A percentile compares a stretch with the other conserved stretches of the same genome.
Conservation (phyloP, 1,140 invertebrate genomes). For the Temnothorax nylanderi region DNA sequence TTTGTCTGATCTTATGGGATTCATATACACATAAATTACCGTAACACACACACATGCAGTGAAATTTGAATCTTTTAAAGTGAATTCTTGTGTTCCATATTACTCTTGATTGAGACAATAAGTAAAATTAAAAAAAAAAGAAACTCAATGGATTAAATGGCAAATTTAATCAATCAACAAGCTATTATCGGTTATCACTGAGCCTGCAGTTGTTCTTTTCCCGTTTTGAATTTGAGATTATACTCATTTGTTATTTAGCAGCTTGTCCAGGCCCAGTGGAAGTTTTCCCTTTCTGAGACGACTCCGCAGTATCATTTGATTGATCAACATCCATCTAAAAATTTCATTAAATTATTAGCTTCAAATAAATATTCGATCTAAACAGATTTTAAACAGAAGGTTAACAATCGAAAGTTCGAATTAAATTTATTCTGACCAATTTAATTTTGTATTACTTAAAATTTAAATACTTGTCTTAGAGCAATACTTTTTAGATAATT, state of each 20-base stretch:
- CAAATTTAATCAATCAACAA: conserved; percentile 53
- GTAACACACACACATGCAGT: not conserved
- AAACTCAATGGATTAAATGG: conserved; percentile 24
- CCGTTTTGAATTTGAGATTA: conserved; percentile 73
- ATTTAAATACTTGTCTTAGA: too few relatives aligned
- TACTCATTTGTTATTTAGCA: conserved; percentile 83
- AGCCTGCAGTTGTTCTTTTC: conserved; percentile 69
- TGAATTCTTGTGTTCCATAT: not conserved
- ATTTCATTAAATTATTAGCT: conserved; percentile 27
- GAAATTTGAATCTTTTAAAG: conserved; percentile 29
- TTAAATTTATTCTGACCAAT: not conserved
- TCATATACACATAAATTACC: not conserved
- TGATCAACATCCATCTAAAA: conserved; percentile 84
- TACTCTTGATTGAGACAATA: conserved; percentile 4
- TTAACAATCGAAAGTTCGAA: conserved; percentile 4
- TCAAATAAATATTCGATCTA: conserved; percentile 6
- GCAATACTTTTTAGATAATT: not conserved
- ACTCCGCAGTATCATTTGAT: conserved; percentile 79
- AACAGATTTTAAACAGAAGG: conserved; percentile 20
- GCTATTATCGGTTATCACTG: conserved; percentile 67
- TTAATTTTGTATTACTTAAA: too few relatives aligned
- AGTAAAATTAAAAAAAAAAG: not conserved
- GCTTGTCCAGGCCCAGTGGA: conserved; percentile 77
- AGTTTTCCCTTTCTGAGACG: conserved; percentile 82
- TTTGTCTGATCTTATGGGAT: conserved; percentile 24